Evolutionary conservation across 2,888 invertebrate species (phyloP).

Genomic region (Leistus spinibarbis): DNA sequence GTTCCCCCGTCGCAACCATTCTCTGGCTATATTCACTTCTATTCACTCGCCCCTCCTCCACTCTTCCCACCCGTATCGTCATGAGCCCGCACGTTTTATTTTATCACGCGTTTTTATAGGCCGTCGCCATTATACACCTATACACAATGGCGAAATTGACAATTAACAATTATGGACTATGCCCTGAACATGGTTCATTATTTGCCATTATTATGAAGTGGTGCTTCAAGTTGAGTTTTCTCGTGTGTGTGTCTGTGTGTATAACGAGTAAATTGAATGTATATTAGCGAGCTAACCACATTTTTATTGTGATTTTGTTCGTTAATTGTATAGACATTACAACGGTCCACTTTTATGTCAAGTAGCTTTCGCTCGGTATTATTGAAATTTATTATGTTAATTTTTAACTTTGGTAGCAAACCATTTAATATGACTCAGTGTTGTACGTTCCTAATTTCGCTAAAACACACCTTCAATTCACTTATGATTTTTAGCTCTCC

Average conservation of each 20-base stretch:
- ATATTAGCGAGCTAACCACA: background rate
- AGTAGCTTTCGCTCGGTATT: too few relatives aligned
- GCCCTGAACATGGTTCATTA: background rate
- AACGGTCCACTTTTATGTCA: too few relatives aligned
- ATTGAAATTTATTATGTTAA: too few relatives aligned
- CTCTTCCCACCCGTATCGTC: background rate
- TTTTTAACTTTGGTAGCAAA: too few relatives aligned
- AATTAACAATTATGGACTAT: background rate
- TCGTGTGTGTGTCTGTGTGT: background rate
- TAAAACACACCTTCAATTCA: too few relatives aligned
- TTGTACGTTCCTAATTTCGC: too few relatives aligned
- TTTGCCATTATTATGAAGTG: background rate
- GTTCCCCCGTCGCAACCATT: slow-evolving; percentile 1
- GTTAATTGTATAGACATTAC: background rate
- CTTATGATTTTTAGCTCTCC: too few relatives aligned
- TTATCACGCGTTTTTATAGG: background rate
- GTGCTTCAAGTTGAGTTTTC: background rate
- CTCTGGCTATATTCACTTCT: background rate
- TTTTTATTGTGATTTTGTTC: background rate
- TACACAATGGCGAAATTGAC: background rate
- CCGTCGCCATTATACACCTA: background rate
- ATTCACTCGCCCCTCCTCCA: background rate
- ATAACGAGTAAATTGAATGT: background rate
- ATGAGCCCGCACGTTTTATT: background rate
- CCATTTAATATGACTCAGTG: too few relatives aligned